Evolutionary conservation across 2,797 vertebrate species (phyloP).

Genomic region (Neostethus bicornis): DNA sequence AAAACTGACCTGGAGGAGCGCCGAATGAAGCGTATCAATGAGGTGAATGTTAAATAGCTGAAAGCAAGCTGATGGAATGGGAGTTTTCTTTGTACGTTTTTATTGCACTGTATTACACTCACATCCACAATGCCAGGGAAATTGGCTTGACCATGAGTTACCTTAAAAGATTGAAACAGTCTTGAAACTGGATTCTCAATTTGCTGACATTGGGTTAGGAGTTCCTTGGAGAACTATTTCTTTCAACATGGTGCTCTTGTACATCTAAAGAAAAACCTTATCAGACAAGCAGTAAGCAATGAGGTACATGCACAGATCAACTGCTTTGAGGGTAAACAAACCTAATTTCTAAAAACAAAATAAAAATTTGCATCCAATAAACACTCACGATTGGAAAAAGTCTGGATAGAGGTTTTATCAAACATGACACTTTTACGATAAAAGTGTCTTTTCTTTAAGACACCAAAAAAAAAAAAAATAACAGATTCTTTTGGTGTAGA

Average conservation of each 20-base stretch:
- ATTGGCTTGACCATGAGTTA: constrained; percentile 10
- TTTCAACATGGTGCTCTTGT: not conserved
- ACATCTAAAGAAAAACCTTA: too few species aligned
- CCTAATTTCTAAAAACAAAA: not conserved
- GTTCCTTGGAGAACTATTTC: not conserved
- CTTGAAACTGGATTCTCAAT: not conserved
- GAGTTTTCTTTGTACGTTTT: constrained; percentile 13
- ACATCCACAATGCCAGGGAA: constrained; percentile 17
- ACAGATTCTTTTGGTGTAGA: too few species aligned
- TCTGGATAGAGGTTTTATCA: too few species aligned
- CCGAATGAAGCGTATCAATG: constrained; percentile 91
- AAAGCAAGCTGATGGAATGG: constrained; percentile 21
- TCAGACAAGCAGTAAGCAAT: too few species aligned
- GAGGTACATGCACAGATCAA: not conserved
- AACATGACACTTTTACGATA: too few species aligned
- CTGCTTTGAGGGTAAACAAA: not conserved
- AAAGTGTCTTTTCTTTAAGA: too few species aligned
- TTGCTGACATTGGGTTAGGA: not conserved
- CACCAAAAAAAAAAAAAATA: too few species aligned
- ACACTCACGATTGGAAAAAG: not conserved
- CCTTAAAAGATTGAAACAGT: not conserved
- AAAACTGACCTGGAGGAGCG: constrained; percentile 92
- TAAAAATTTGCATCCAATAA: not conserved
- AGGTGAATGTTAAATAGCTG: constrained; percentile 75
- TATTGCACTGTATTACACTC: constrained; percentile 22